Evolutionary conservation across 92 coral and sea anemone species (phyloP), one percentile per base, ranked within the genome.

Genomic region (Blastomussa wellsi): DNA sequence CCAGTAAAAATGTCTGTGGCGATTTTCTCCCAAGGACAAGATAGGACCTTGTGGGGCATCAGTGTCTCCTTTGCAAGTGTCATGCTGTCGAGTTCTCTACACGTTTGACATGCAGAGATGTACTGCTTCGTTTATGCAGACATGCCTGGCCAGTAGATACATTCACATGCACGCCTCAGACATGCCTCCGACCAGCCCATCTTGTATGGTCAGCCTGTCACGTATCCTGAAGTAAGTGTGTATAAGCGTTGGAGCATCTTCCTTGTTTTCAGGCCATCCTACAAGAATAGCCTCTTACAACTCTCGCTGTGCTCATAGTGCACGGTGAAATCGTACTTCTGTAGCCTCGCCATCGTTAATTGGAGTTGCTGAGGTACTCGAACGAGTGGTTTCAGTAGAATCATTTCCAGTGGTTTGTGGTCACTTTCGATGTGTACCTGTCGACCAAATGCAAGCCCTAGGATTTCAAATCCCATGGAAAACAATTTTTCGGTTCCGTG

Each of bases 111-210:
- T 2, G 76, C 74, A 1, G 82, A 44, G 74, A 84, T 76, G 37
- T 55, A 11, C 66, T 75, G 60, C 47, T 84, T 84, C 38, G 76
- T 84, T 67, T 84, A 49, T 32, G 88, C 88, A 51, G 88, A 84
- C 82, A 84, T 84, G 52, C 75, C 88, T 57, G 88, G 88, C n/a
- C n/a, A 84, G 82, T 72, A 84, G 49, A 80, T 17, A 31, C 84
- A 80, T 80, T 65, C 84, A 12, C 76, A 39, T 68, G 84, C 84
- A 22, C 51, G 82, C 53, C 82, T 78, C 69, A 78, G 72, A 19
- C 82, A 78, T 22, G 28, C 65, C 12, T 78, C 84, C 47, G 28
- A 62, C 31, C 66, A 85, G 48, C 29, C 89, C 79, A 71, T 86
- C 84, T 78, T 86, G 89, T 33, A 78, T 16, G 69, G 89, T 66